Conservation (phyloP, 2,113 vertebrate species). For the Phaethon lepturus region DNA sequence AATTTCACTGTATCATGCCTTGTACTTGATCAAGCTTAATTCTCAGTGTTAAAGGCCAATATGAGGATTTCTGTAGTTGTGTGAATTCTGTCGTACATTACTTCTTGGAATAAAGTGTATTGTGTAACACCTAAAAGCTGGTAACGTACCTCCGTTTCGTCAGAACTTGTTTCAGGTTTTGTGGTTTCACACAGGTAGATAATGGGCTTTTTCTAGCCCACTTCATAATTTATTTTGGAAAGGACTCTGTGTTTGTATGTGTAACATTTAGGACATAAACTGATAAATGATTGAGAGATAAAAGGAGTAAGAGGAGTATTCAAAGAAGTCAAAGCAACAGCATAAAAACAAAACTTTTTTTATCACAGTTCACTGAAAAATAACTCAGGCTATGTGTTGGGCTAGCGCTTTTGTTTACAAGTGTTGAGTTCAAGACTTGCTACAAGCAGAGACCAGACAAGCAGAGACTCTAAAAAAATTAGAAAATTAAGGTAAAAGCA, state of each 20-base stretch:
- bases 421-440: not conserved
- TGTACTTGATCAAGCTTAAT: not conserved
- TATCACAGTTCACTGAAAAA: not conserved
- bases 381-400: not conserved
- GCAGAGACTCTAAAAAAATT: not conserved
- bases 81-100: not conserved
- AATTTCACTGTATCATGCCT: not conserved
- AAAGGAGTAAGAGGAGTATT: not conserved
- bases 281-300: not conserved
- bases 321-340: not conserved
- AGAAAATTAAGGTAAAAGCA: not conserved
- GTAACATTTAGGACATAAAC: not conserved
- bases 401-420: not conserved
- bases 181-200: not conserved
- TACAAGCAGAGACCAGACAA: not conserved
- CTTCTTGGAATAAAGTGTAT: not conserved
- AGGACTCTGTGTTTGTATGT: not conserved
- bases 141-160: not conserved
- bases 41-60: not conserved
- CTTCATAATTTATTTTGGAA: not conserved
- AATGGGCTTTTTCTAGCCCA: not conserved
- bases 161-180: not conserved
- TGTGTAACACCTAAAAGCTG: not conserved
- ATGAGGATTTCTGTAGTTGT: not conserved
- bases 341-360: not conserved